Conservation (phyloP, 2,888 invertebrate species). For the Agonopterix arenella region DNA sequence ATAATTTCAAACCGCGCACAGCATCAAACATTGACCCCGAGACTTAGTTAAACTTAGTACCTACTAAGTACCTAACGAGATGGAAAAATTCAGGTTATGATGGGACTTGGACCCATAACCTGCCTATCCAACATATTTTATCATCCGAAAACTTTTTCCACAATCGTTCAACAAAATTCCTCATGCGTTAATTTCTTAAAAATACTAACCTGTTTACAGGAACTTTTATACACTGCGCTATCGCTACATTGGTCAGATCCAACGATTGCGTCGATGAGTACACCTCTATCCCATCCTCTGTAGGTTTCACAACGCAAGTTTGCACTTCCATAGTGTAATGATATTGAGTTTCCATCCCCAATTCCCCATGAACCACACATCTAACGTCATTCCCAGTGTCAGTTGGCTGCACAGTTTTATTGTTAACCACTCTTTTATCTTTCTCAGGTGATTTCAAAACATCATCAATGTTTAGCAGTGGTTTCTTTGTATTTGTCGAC, state of each 20-base stretch:
- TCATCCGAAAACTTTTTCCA: too few relatives aligned
- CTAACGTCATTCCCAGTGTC: slow-evolving; percentile 18
- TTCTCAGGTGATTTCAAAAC: slow-evolving; percentile 36
- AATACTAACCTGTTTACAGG: slow-evolving; percentile 67
- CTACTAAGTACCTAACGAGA: too few relatives aligned
- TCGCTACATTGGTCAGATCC: slow-evolving; percentile 35
- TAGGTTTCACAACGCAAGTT: slow-evolving; percentile 77
- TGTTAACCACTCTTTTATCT: slow-evolving; percentile 23
- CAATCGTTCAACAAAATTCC: too few relatives aligned
- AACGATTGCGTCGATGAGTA: slow-evolving; percentile 78
- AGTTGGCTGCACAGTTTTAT: slow-evolving; percentile 26
- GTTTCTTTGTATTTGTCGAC: slow-evolving; percentile 33
- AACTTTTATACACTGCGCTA: slow-evolving; percentile 9
- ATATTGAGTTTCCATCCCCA: slow-evolving; percentile 67
- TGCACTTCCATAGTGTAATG: slow-evolving; percentile 86
- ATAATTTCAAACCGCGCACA: too few relatives aligned
- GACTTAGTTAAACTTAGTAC: too few relatives aligned
- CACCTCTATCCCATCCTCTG: slow-evolving; percentile 82
- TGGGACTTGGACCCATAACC: too few relatives aligned
- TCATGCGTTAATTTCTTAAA: too few relatives aligned
- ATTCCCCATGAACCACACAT: slow-evolving; percentile 10
- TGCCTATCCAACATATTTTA: too few relatives aligned
- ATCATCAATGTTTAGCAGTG: slow-evolving; percentile 40
- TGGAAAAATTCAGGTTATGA: too few relatives aligned
- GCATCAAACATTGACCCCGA: too few relatives aligned